Percentiles rank a stretch among this genome's conserved stretches.
phyloP scores from a whole-genome alignment of 2,888 invertebrate species.

The Xestia rhomboidea region DNA sequence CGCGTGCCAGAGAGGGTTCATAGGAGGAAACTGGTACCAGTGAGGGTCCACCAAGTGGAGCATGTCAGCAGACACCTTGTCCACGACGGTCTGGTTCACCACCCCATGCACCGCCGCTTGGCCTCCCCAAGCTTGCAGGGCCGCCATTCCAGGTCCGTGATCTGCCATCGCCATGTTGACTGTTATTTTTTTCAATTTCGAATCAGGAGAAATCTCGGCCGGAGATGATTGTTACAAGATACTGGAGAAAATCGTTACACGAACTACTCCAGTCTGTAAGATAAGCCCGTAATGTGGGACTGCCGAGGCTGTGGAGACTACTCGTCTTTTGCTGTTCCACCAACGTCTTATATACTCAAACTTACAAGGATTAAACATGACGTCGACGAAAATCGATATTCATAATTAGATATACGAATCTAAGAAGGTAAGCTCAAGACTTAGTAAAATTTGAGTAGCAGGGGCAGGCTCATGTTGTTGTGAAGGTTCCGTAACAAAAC shows the following conservation, averaged over 20 bases:
- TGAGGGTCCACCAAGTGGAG: conserved; percentile 94
- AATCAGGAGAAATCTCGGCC: conserved; percentile 75
- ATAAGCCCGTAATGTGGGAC: conserved; percentile 81
- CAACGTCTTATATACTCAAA: conserved; percentile 83
- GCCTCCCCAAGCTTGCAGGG: conserved; percentile 87
- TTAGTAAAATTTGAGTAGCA: conserved; percentile 58
- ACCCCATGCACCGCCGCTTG: conserved; percentile 86
- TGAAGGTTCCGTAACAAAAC: conserved; percentile 38
- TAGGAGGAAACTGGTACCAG: conserved; percentile 97
- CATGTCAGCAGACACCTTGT: conserved; percentile 94
- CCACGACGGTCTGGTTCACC: conserved; percentile 95
- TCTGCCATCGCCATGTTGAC: conserved; percentile 82
- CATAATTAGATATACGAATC: conserved; percentile 88
- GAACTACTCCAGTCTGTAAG: conserved; percentile 90
- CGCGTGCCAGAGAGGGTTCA: conserved; percentile 97
- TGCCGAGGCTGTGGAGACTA: conserved; percentile 87
- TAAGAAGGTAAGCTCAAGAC: conserved; percentile 85
- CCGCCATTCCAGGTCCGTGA: conserved; percentile 85
- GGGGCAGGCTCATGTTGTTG: conserved; percentile 25
- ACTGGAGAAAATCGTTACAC: conserved; percentile 90
- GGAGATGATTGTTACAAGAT: conserved; percentile 87
- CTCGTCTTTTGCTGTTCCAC: conserved; percentile 75
- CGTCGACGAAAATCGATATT: conserved; percentile 87
- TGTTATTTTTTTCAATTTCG: conserved; percentile 66
- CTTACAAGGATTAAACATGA: conserved; percentile 78